Percentiles rank a stretch among this genome's conserved stretches.
Evolutionary conservation across 2,888 invertebrate species (phyloP).

Genomic region (Tachina fera): DNA sequence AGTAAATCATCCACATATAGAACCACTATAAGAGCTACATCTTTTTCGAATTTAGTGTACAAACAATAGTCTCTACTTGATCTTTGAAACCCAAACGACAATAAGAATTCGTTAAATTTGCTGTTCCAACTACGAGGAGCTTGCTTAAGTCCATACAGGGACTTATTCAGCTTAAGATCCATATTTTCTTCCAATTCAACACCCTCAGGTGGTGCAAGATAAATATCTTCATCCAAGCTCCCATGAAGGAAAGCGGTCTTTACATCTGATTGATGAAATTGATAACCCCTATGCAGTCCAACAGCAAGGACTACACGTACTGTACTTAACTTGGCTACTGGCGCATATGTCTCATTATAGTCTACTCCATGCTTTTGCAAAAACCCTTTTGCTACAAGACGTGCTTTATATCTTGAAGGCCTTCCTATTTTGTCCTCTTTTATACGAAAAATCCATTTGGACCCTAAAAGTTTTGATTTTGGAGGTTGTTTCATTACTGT

Average conservation of each 20-base stretch:
- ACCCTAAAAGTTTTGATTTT: conserved; percentile 28
- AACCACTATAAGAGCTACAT: neutral
- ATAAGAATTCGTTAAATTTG: conserved; percentile 8
- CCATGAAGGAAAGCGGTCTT: conserved; percentile 5
- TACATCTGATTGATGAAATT: neutral
- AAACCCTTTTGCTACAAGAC: conserved; percentile 25
- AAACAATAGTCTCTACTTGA: conserved; percentile 15
- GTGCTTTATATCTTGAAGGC: conserved; percentile 30
- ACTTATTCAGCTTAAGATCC: conserved; percentile 25
- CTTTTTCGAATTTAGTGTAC: neutral
- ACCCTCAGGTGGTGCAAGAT: conserved; percentile 18
- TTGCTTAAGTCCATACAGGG: conserved; percentile 37
- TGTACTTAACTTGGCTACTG: conserved; percentile 13
- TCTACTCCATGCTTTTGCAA: conserved; percentile 11
- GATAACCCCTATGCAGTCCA: neutral
- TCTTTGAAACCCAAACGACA: conserved; percentile 27
- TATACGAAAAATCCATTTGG: conserved; percentile 45
- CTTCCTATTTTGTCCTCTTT: conserved; percentile 39
- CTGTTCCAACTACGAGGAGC: neutral
- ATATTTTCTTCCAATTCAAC: neutral
- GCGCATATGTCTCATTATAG: conserved; percentile 24
- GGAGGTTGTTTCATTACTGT: neutral
- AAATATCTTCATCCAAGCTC: conserved; percentile 17
- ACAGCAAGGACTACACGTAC: conserved; percentile 22
- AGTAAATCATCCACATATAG: too few relatives aligned